Percentiles rank a stretch among this genome's conserved stretches.
Evolutionary conservation across 2,797 vertebrate genomes (phyloP).

Genomic region (Bradypodion pumilum): DNA sequence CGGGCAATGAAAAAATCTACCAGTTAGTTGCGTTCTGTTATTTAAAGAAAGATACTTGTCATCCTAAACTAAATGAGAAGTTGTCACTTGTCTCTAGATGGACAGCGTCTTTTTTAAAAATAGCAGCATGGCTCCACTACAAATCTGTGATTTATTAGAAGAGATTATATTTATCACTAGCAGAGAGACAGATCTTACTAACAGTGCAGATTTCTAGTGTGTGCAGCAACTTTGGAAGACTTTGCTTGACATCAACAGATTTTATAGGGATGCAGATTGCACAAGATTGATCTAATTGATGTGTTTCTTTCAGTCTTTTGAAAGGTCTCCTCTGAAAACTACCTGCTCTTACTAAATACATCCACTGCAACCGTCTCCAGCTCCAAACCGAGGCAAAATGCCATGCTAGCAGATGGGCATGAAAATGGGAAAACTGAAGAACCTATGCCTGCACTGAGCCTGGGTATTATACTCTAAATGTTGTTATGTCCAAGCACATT

Average conservation of each 20-base stretch:
- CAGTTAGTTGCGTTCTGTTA: neutral
- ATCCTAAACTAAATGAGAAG: neutral
- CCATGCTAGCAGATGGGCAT: constrained; percentile 10
- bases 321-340: neutral
- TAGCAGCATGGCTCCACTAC: too few species aligned
- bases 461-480: neutral
- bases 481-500: constrained; percentile 8
- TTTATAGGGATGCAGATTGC: neutral
- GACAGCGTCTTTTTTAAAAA: neutral
- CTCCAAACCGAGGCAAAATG: neutral
- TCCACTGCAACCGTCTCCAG: neutral
- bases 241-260: neutral
- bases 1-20: neutral
- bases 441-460: neutral
- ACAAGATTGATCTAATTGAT: neutral
- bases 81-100: neutral
- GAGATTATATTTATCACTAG: neutral
- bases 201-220: neutral
- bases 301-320: neutral
- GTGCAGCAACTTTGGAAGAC: neutral
- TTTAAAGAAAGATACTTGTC: neutral
- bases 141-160: too few species aligned
- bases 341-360: neutral
- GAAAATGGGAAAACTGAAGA: neutral
- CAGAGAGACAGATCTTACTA: neutral